Conservation (phyloP, 2,888 invertebrate genomes). For the Phasia obesa region DNA sequence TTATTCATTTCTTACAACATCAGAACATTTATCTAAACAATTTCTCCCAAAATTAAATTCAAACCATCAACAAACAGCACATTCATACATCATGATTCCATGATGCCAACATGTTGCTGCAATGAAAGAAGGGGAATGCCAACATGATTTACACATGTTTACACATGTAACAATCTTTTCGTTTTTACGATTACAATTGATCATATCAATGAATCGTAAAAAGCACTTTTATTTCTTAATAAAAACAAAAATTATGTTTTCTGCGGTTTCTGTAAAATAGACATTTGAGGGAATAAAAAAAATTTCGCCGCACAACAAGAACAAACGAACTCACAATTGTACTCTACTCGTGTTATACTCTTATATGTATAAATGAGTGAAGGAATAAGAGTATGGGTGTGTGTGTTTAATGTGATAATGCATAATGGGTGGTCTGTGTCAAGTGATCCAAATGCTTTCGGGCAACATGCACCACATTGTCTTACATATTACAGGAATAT, state of each 20-base stretch:
- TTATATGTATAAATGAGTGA: background rate
- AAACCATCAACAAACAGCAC: slow-evolving; percentile 44
- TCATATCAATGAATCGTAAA: slow-evolving; percentile 65
- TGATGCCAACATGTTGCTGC: slow-evolving; percentile 48
- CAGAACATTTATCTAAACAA: slow-evolving; percentile 5
- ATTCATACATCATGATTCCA: slow-evolving; percentile 42
- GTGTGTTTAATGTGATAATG: slow-evolving; percentile 20
- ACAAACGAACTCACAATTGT: slow-evolving; percentile 5
- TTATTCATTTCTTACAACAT: background rate
- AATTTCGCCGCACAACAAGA: slow-evolving; percentile 41
- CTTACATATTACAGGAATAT: slow-evolving; percentile 34
- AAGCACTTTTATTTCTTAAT: slow-evolving; percentile 58
- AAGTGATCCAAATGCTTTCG: slow-evolving; percentile 62
- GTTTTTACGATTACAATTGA: slow-evolving; percentile 63
- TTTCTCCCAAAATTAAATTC: slow-evolving; percentile 26
- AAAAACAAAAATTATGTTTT: slow-evolving; percentile 58
- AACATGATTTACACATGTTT: slow-evolving; percentile 81
- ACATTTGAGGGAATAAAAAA: slow-evolving; percentile 54
- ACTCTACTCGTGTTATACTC: background rate
- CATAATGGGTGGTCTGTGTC: slow-evolving; percentile 68
- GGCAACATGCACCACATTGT: slow-evolving; percentile 54
- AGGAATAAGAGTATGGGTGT: background rate
- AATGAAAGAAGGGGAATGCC: slow-evolving; percentile 28
- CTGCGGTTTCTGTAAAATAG: slow-evolving; percentile 65
- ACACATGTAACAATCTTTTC: slow-evolving; percentile 70